phyloP scores from a whole-genome alignment of 1,140 invertebrate genomes.

The Diabrotica undecimpunctata region DNA sequence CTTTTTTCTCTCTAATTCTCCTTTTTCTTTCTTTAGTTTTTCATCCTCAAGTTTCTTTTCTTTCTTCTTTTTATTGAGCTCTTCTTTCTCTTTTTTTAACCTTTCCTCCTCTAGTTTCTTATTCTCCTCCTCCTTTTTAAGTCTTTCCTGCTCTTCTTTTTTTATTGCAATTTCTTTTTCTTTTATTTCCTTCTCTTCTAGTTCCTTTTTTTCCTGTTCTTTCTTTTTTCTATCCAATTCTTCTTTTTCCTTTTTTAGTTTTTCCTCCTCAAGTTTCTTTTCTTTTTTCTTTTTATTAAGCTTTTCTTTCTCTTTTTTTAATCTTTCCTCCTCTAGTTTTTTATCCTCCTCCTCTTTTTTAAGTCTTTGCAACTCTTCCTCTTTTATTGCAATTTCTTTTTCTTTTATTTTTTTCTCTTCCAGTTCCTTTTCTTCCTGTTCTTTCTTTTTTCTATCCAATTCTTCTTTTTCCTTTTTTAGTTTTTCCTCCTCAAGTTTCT shows the following conservation, averaged over 20 bases:
- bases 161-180: no score
- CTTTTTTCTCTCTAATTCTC: neutral
- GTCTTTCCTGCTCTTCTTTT: neutral
- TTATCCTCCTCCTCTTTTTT: neutral
- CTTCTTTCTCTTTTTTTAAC: no score
- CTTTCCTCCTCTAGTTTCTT: no score
- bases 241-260: constrained; percentile 5
- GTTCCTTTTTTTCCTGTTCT: constrained; percentile 2
- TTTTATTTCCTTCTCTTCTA: neutral
- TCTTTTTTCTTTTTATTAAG: neutral
- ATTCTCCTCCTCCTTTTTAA: no score
- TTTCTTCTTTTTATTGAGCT: no score
- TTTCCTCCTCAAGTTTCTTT: neutral
- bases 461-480: neutral
- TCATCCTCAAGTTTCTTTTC: neutral
- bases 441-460: constrained; percentile 5
- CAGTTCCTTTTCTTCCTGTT: constrained; percentile 4
- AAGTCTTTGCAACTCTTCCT: constrained; percentile 5
- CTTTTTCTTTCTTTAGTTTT: neutral
- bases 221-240: neutral
- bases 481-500: neutral
- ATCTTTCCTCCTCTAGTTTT: neutral
- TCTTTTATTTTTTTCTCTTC: neutral
- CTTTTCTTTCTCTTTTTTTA: neutral
- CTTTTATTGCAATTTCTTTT: constrained; percentile 1